These are phyloP conservation scores for Chrysocyon brachyurus DNA, from an alignment of 2,797 vertebrate genomes.

Conservation along the genomic window DNA sequence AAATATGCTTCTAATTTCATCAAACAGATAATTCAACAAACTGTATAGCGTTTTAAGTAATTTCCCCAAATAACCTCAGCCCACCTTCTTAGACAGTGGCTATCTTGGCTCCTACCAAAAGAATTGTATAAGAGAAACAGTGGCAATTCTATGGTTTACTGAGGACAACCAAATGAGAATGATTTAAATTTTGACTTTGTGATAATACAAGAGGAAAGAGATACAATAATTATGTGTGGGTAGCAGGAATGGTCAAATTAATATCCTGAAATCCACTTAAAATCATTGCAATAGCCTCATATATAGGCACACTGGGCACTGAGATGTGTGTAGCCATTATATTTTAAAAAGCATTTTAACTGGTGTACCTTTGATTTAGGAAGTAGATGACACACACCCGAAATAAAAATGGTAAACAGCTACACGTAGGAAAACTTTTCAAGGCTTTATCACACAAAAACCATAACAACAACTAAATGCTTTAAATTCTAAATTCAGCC, in stretches of 20 bases:
- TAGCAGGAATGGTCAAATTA: not conserved
- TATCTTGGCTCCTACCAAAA: not conserved
- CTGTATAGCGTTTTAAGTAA: not conserved
- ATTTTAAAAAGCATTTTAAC: not conserved
- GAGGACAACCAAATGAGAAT: not conserved
- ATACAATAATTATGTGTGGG: not conserved
- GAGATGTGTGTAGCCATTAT: not conserved
- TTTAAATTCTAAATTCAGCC: slow-evolving; percentile 14
- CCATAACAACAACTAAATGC: not conserved
- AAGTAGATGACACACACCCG: not conserved
- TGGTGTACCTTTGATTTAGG: not conserved
- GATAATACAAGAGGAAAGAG: not conserved
- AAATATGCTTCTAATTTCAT: not conserved
- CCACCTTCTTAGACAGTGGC: not conserved
- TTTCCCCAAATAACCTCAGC: not conserved
- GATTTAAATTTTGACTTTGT: not conserved
- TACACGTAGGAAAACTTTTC: not conserved
- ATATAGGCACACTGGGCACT: not conserved
- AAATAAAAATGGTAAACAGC: not conserved
- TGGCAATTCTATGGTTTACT: not conserved
- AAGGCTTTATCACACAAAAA: not conserved
- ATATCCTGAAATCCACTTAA: not conserved
- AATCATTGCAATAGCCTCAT: not conserved
- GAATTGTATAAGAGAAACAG: not conserved
- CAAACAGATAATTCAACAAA: not conserved